Evolutionary conservation across 2,113 vertebrate genomes (phyloP), one percentile per base, ranked within the genome.

Genomic region (Odontesthes bonariensis): DNA sequence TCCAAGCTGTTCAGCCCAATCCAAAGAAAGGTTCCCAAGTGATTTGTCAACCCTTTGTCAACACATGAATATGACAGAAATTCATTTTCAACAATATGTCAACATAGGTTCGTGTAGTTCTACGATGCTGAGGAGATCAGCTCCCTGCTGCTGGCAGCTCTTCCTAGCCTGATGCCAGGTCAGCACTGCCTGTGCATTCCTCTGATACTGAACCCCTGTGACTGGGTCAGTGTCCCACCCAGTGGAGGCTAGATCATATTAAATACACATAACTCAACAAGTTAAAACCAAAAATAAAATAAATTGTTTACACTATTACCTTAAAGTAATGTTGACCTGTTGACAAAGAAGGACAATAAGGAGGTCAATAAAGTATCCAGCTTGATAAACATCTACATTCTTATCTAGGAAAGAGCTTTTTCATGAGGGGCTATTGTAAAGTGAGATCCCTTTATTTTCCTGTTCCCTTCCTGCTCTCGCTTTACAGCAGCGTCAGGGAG

Each of bases 141-240:
- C 95, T 0, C 90, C 90, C 87, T 99, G 98, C 56, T 99, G 97
- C 31, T 95, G 95, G 85, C 98, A 99, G 91, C 97, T 99, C 90
- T 93, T 96, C 81, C 96, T 94, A 14, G 97, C 98, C 88, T 99
- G 97, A 68, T 96, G 92, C 98, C 98, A 99, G 0, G 93, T 97
- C 81, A 99, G 73, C 23, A 94, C 96, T 14, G 97, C 88, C 12
- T 95, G 92, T 40, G 71, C 49, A 46, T 98, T 99, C 84, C 96
- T 95, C 88, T 98, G 97, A 90, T 99, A 99, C 71, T 94, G 85
- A 46, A 95, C 92, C 27, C 92, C 91, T 1, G 96, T 96, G 80
- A 98, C 71, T 3, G 97, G 96, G 69, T 98, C 96, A 0, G 84
- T 95, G 64, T 89, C 94, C 97, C 97, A 99, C 11, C 84, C 92